These are phyloP conservation scores for Diaphora mendica DNA, from an alignment of 2,888 invertebrate genomes.

Conservation along the genomic window DNA sequence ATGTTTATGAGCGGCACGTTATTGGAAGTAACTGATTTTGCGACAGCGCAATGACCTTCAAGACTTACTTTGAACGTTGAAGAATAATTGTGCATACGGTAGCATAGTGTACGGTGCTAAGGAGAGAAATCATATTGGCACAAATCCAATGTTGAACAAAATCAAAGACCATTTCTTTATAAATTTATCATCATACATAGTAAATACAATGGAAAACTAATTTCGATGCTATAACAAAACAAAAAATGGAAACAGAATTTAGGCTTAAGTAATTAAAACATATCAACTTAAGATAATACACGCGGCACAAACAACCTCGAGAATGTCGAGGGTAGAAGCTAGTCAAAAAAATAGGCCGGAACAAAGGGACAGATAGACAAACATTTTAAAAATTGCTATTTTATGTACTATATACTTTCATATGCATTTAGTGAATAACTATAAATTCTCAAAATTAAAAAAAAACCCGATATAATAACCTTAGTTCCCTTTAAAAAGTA, in stretches of 20 bases:
- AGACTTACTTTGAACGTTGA: constrained; percentile 44
- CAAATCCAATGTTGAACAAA: constrained; percentile 54
- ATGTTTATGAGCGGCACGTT: constrained; percentile 58
- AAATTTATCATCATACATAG: constrained; percentile 28
- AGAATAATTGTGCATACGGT: constrained; percentile 36
- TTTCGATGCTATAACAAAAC: not conserved
- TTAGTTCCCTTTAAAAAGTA: no score
- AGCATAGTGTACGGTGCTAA: constrained; percentile 15
- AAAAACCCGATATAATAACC: no score
- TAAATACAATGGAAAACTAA: not conserved
- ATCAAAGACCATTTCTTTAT: constrained; percentile 49
- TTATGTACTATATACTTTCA: no score
- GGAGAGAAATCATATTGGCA: constrained; percentile 53
- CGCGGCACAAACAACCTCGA: no score
- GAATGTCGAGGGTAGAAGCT: no score
- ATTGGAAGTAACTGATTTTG: constrained; percentile 59
- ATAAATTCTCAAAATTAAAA: no score
- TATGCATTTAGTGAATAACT: no score
- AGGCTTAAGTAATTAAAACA: not conserved
- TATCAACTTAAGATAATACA: not conserved
- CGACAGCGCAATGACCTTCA: constrained; percentile 41
- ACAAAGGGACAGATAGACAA: no score
- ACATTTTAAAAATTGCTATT: no score
- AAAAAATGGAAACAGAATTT: not conserved
- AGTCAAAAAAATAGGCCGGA: no score